A percentile compares a stretch with the other conserved stretches of the same genome.
Evolutionary conservation across 2,888 invertebrate genomes (phyloP).

Genomic region (Leptinotarsa peninsularis): DNA sequence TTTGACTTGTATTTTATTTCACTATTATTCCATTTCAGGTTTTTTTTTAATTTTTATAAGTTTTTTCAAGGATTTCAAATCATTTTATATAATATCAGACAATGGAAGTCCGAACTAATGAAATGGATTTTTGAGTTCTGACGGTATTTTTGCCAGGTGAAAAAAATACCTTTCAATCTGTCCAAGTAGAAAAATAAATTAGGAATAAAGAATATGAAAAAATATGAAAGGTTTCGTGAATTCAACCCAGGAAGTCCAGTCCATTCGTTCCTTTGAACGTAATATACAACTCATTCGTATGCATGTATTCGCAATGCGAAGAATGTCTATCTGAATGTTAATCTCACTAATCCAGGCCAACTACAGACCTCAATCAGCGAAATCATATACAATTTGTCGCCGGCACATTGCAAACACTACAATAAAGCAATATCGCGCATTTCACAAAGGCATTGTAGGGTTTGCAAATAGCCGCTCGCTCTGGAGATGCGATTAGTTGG

Average conservation of each 20-base stretch:
- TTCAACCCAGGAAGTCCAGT: background rate
- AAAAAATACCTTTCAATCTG: too few relatives aligned
- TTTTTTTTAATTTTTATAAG: too few relatives aligned
- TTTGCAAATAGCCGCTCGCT: conserved; percentile 36
- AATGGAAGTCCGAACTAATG: too few relatives aligned
- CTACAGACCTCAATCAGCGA: conserved; percentile 42
- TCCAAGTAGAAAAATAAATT: too few relatives aligned
- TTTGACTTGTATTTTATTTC: too few relatives aligned
- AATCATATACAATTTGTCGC: conserved; percentile 56
- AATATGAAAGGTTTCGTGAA: too few relatives aligned
- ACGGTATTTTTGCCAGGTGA: too few relatives aligned
- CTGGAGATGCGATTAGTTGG: conserved; percentile 41
- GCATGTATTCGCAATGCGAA: conserved; percentile 29
- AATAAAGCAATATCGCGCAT: conserved; percentile 49
- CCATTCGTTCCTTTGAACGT: background rate
- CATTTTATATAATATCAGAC: too few relatives aligned
- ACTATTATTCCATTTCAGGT: too few relatives aligned
- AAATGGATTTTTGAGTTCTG: too few relatives aligned
- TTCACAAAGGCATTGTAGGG: conserved; percentile 50
- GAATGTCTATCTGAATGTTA: conserved; percentile 44
- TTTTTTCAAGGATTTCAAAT: too few relatives aligned
- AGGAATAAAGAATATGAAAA: too few relatives aligned
- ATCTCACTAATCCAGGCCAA: conserved; percentile 43
- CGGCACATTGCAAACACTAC: conserved; percentile 44
- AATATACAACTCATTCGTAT: conserved; percentile 7